A percentile compares a stretch with the other conserved stretches of the same genome.
Evolutionary conservation across 1,140 invertebrate species (phyloP).

Genomic region (Zaprionus taronus): DNA sequence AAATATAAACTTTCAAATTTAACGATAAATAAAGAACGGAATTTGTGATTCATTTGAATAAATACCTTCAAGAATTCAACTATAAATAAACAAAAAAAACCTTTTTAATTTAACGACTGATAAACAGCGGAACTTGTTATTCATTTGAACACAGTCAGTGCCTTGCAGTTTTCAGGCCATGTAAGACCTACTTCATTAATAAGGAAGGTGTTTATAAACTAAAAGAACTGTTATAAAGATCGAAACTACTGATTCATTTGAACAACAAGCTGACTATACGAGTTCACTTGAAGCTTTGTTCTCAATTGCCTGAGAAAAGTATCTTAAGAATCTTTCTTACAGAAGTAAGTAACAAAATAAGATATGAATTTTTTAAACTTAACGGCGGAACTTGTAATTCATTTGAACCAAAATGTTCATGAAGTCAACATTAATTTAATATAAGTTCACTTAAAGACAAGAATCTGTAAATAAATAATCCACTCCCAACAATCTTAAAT

Average conservation of each 20-base stretch:
- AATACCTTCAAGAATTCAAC: too few relatives aligned
- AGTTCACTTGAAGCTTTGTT: too few relatives aligned
- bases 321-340: too few relatives aligned
- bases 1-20: neutral
- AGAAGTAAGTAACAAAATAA: neutral
- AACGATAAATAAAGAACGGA: neutral
- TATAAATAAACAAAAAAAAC: neutral
- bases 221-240: neutral
- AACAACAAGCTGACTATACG: neutral
- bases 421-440: too few relatives aligned
- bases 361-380: too few relatives aligned
- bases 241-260: conserved; percentile 5
- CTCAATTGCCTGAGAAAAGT: too few relatives aligned
- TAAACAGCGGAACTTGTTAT: neutral
- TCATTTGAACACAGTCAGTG: neutral
- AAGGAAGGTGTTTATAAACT: too few relatives aligned
- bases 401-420: neutral
- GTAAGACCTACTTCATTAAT: too few relatives aligned
- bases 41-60: neutral
- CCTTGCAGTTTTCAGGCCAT: too few relatives aligned
- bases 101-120: neutral
- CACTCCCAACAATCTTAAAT: too few relatives aligned
- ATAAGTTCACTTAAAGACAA: too few relatives aligned
- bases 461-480: too few relatives aligned
- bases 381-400: neutral